Base-by-base conservation (phyloP, 2,797 vertebrate genomes). In the Acipenser oxyrinchus region DNA sequence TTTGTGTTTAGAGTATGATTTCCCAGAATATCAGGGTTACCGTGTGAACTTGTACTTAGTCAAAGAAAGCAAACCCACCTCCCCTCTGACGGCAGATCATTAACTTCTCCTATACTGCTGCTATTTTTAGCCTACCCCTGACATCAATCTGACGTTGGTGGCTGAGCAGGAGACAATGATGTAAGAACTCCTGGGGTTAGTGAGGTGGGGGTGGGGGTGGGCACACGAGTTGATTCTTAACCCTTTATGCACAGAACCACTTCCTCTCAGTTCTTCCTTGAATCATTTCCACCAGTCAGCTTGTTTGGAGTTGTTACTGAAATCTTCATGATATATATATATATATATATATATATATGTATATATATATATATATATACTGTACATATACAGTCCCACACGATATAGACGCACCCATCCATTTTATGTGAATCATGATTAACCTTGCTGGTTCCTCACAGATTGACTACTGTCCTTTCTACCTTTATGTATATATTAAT, bases 101-200 rank as follows among this genome's bases (percentile, higher is more conserved):
- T 71, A 71, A 64, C 67, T 59, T 67, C 63, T 51, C 50, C 67
- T 69, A 65, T 53, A 71, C 23, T 18, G 62, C 52, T 1, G 70
- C 70, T 74, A 74, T 74, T 74, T 74, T 74, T 71, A 74, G 67
- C 62, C 49, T 52, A 37, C 57, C 60, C 60, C 62, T 71, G 72
- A 71, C 70, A 71, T 69, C 70, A 69, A 64, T 61, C 49, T 74
- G 72, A 74, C 65, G 68, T 69, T 23, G 64, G 62, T 63, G 68
- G 49, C 65, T 11, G 62, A 63, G 64, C 59, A 49, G 67, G 55
- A 66, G 51, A 63, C 61, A 51, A 58, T 63, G 69, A 69, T 70
- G 70, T 63, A 69, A 51, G n/a, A 69, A 57, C 59, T 64, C 51
- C 13, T 59, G 6, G 59, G 66, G 48, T 63, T 60, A 48, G 62